A percentile compares a stretch with the other conserved stretches of the same genome.
phyloP scores from a whole-genome alignment of 1,140 invertebrate genomes.

The Zaprionus lachaisei region DNA sequence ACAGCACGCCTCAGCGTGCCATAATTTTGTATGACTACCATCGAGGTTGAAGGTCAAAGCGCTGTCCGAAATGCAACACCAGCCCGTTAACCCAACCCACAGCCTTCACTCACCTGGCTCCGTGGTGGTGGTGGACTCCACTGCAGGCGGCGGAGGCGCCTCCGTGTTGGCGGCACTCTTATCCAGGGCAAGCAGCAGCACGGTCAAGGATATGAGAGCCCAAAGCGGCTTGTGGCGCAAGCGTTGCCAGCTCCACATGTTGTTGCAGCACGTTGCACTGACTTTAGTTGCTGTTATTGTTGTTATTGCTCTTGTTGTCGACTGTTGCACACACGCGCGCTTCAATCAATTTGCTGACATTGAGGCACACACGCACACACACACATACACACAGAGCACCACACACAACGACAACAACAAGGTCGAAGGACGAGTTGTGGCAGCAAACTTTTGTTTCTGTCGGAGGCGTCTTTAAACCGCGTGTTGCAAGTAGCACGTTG shows the following conservation, averaged over 20 bases:
- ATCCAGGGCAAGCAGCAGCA: constrained; percentile 74
- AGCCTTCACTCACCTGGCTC: constrained; percentile 70
- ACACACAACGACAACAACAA: constrained; percentile 20
- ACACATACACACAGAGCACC: neutral
- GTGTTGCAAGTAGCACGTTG: constrained; percentile 18
- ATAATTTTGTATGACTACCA: constrained; percentile 50
- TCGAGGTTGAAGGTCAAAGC: constrained; percentile 55
- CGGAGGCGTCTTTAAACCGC: constrained; percentile 29
- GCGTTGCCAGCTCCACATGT: constrained; percentile 68
- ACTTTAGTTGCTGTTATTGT: constrained; percentile 4
- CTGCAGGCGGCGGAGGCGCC: constrained; percentile 50
- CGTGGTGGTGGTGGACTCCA: constrained; percentile 70
- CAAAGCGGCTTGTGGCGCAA: constrained; percentile 79
- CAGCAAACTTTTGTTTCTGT: neutral
- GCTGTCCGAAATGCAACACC: constrained; percentile 35
- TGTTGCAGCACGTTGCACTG: constrained; percentile 32
- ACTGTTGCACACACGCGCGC: constrained; percentile 13
- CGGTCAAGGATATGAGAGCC: constrained; percentile 73
- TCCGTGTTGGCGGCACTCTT: constrained; percentile 76
- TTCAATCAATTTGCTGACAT: constrained; percentile 47
- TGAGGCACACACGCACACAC: constrained; percentile 27
- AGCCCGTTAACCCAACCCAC: neutral
- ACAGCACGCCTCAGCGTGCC: constrained; percentile 14
- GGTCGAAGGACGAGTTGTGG: neutral
- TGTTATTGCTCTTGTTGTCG: constrained; percentile 21